Evolutionary conservation across 2,888 invertebrate species (phyloP), one percentile per base, ranked within the genome.

Genomic region (Eretmocerus hayati): DNA sequence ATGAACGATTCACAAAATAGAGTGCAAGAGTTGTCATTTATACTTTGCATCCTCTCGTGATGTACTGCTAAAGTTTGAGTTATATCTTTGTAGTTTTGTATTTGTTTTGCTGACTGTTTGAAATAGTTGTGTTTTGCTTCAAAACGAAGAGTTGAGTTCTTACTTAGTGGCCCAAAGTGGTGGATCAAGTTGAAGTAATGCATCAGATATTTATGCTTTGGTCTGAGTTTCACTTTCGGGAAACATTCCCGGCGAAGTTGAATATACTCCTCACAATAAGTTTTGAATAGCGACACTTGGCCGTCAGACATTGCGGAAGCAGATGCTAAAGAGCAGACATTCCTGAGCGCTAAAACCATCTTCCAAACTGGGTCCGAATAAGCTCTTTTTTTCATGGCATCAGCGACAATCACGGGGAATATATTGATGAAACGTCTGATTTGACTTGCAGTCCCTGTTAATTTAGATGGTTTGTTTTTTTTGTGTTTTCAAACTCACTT

Each of bases 101-200:
- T 26, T 33, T 48, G 50, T 40, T 50, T 48, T 0, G 52, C 26
- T 16, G 53, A 16, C 39, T 36, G 46, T 51, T 61, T 60, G 20
- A 61, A 59, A 54, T 50, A 58, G 6, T 46, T 50, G 36, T 61
- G 58, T 39, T 56, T 57, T 22, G 56, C 56, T 44, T 61, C 61
- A 43, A 56, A 61, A 19, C 56, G 5, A 1, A 57, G 37, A 6
- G 55, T 58, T 53, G 54, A 58, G 2, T 50, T 22, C 21, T 58
- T 52, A 40, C 54, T 51, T 11, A 58, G 20, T 16, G 47, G 53
- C 19, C 57, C 56, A 46, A 55, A 58, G 22, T 46, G 32, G 13
- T 43, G 11, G 5, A 58, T 57, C 5, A 55, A 39, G 23, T 48
- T 38, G 1, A 48, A 39, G 33, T 56, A 56, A 39, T 58, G 58